phyloP scores from a whole-genome alignment of 1,140 invertebrate species.

The Drosophila suzukii region DNA sequence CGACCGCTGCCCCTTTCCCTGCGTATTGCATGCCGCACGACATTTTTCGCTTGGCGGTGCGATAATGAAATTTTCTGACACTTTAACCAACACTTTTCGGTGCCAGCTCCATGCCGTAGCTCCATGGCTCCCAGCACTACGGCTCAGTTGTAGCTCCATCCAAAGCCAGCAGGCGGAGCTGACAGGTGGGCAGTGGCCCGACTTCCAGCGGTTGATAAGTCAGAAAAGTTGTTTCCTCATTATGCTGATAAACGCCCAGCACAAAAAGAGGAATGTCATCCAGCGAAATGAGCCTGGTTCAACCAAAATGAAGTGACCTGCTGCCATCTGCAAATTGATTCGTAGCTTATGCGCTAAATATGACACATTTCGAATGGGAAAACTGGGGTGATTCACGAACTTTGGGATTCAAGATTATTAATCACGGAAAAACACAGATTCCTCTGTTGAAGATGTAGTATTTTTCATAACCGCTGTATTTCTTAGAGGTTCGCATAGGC shows the following conservation, averaged over 20 bases:
- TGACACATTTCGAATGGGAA: constrained; percentile 43
- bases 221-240: constrained; percentile 80
- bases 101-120: constrained; percentile 49
- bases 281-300: constrained; percentile 19
- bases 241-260: constrained; percentile 77
- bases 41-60: constrained; percentile 73
- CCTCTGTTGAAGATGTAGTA: background rate
- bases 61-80: constrained; percentile 82
- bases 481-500: background rate
- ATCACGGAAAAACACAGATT: background rate
- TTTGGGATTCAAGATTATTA: background rate
- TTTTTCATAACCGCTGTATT: background rate
- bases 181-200: constrained; percentile 57
- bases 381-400: constrained; percentile 2
- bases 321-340: constrained; percentile 73
- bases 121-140: constrained; percentile 18
- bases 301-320: constrained; percentile 34
- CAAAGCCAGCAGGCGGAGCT: constrained; percentile 47
- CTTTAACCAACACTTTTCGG: constrained; percentile 79
- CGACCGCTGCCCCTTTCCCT: constrained; percentile 28
- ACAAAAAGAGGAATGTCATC: constrained; percentile 30
- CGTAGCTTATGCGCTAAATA: constrained; percentile 75
- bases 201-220: constrained; percentile 70
- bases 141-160: constrained; percentile 17
- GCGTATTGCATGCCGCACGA: constrained; percentile 75